Evolutionary conservation across 2,888 invertebrate species (phyloP), one percentile per base, ranked within the genome.

Genomic region (Drosophila conformis): DNA sequence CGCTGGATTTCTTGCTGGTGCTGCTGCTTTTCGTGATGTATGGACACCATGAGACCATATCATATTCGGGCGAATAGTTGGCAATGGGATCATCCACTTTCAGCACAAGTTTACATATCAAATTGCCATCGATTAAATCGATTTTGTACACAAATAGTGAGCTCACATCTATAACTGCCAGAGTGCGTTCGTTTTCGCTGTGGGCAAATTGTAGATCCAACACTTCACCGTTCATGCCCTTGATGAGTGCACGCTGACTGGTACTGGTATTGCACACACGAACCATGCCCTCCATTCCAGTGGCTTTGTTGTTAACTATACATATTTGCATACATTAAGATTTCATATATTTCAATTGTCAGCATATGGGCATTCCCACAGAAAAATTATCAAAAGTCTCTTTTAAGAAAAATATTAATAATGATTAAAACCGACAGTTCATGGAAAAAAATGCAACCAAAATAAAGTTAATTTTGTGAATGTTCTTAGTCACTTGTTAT

Each of bases 31-130:
- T 87, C 8, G 76, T 78, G 27, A 92, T 87, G 94, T 96, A 98
- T 0, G 98, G 98, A 91, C 99, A 99, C 99, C 99, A 99, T 86
- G 98, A 96, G 51, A 98, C 96, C 79, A 97, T 94, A 83, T 96
- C 95, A 89, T 94, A 94, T 71, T 94, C 94, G 38, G 94, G 94
- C 0, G 93, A 76, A 87, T 93, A 92, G 69, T 91, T 92, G 11
- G 73, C 59, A 36, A 93, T 73, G 2, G 93, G 93, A 87, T 93
- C 93, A 64, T 93, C 93, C 91, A 93, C 94, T 94, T 74, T 92
- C 73, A 90, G 36, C 33, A 93, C 70, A 46, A 93, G 93, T 91
- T 93, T 93, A 91, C 94, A 96, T 94, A 94, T 93, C 36, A 96
- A 92, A 56, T 94, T 94, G 71, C 94, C 94, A 69, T 94, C 94